phyloP scores from a whole-genome alignment of 2,888 invertebrate species.

The Melieria crassipennis region DNA sequence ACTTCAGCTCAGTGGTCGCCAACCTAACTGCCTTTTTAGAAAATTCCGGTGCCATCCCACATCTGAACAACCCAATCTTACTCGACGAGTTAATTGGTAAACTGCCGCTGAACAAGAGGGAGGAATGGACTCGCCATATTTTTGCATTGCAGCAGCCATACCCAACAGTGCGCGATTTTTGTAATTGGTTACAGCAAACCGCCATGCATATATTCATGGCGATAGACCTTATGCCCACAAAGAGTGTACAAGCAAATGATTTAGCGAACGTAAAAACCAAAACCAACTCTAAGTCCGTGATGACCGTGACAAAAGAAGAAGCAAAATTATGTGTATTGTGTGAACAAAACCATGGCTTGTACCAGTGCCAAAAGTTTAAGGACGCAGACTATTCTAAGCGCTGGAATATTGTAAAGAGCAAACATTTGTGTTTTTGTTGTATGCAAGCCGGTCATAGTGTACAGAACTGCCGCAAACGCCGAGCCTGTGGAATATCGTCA shows the following conservation, averaged over 20 bases:
- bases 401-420: not conserved
- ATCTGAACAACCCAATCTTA: conserved; percentile 31
- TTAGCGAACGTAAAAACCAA: not conserved
- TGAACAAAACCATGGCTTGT: not conserved
- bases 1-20: conserved; percentile 37
- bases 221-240: not conserved
- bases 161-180: conserved; percentile 1
- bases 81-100: conserved; percentile 25
- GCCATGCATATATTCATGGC: conserved; percentile 5
- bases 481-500: not conserved
- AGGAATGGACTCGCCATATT: conserved; percentile 5
- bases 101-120: conserved; percentile 5
- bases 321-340: not conserved
- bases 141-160: not conserved
- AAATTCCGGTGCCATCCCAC: conserved; percentile 30
- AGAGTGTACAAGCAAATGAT: not conserved
- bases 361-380: conserved; percentile 5
- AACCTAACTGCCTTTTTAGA: conserved; percentile 36
- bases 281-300: conserved; percentile 2
- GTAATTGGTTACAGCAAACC: not conserved
- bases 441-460: not conserved
- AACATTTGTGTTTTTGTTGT: not conserved
- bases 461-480: not conserved
- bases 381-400: not conserved
- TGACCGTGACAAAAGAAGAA: not conserved